Percentiles rank a stretch among this genome's conserved stretches.
These are phyloP conservation scores for Streptopelia turtur DNA, from an alignment of 2,797 vertebrate genomes.

Conservation along the genomic window DNA sequence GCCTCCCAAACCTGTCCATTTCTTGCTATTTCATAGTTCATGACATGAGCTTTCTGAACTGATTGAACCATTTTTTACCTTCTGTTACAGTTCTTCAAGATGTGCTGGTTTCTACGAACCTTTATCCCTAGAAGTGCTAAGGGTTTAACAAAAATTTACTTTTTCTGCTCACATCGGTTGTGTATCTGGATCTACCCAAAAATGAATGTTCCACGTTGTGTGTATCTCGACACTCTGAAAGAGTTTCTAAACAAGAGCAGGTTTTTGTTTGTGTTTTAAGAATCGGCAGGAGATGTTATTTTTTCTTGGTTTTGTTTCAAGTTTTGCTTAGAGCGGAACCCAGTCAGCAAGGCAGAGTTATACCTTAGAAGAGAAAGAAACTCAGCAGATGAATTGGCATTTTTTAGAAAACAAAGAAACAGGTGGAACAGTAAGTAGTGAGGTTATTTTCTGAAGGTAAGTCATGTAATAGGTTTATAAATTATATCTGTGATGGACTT, in stretches of 20 bases:
- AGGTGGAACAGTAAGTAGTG: neutral
- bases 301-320: neutral
- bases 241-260: neutral
- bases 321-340: neutral
- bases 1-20: neutral
- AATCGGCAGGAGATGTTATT: neutral
- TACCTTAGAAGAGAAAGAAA: neutral
- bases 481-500: neutral
- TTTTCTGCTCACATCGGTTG: neutral
- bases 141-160: neutral
- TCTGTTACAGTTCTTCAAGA: neutral
- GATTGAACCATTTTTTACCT: neutral
- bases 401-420: slow-evolving; percentile 19
- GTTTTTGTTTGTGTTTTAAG: neutral
- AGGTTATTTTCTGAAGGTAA: neutral
- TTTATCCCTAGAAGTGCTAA: neutral
- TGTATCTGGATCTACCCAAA: neutral
- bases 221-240: neutral
- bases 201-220: neutral
- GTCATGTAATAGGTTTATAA: neutral
- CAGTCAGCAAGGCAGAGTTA: neutral
- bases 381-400: neutral
- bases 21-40: slow-evolving; percentile 39
- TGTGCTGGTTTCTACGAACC: neutral
- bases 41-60: neutral